Base-by-base conservation (phyloP, 2,113 vertebrate genomes). In the Catharus bicknelli region DNA sequence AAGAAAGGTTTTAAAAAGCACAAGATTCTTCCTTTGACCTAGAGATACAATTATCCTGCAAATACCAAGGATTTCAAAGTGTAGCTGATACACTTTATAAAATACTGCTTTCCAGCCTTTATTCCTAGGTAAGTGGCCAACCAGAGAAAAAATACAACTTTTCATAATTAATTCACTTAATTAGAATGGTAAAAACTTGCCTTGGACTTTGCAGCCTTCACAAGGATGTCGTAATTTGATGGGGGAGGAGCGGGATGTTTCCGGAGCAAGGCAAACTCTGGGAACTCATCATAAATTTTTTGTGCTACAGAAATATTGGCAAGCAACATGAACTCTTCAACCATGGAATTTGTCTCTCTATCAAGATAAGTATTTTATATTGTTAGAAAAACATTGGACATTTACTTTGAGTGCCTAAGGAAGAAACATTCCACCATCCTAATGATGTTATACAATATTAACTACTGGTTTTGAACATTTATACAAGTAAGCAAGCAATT, bases 341-440 rank as follows among this genome's bases (percentile, higher is more conserved):
- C 99, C 99, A 99, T 99, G 81, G 99, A 99, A 97, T 99, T 99
- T 66, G 99, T 99, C 97, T 99, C 99, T 98, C 99, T 99, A 67
- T 36, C 75, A 94, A 95, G 17, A 59, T 10, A 81, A 96, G 90
- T 40, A 83, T 40, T 83, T 89, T 32, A 30, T n/a, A 78, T 29
- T 78, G 36, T 95, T 88, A 95, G 57, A 74, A 85, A 83, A 83
- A 29, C 34, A 91, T 47, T 50, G 72, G 26, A 38, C 29, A 57
- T 53, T 51, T 53, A 32, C 4, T 78, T 62, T 79, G 34, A 69
- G 11, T 14, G 20, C 13, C 32, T 61, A 85, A 53, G 9, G 23
- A 88, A 88, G n/a, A 78, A 82, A 50, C 5, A 57, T 11, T 87
- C 15, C 23, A 92, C 11, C 10, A 66, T 30, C 8, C 21, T 85